Conservation (phyloP, 2,797 vertebrate species). For the Betta splendens region DNA sequence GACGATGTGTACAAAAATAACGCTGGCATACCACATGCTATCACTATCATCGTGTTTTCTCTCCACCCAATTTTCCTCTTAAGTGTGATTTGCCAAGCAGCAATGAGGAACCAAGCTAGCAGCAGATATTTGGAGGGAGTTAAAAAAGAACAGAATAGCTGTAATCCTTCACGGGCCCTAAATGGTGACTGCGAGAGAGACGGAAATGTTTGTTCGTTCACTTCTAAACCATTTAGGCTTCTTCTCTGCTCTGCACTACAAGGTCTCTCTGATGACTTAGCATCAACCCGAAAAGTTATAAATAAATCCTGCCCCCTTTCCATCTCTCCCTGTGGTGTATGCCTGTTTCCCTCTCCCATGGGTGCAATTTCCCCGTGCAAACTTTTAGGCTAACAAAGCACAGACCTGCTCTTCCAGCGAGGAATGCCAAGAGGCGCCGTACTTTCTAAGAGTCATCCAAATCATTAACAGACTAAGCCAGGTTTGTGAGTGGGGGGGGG, state of each 20-base stretch:
- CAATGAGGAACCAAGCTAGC: slow-evolving; percentile 37
- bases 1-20: slow-evolving; percentile 71
- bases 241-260: slow-evolving; percentile 53
- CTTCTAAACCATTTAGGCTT: slow-evolving; percentile 54
- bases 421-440: slow-evolving; percentile 62
- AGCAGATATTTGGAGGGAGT: slow-evolving; percentile 56
- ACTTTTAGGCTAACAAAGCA: slow-evolving; percentile 79
- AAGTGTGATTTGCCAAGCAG: slow-evolving; percentile 61
- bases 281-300: slow-evolving; percentile 67
- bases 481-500: slow-evolving; percentile 44
- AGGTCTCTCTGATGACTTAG: slow-evolving; percentile 67
- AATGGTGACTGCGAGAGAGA: slow-evolving; percentile 42
- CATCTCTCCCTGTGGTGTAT: slow-evolving; percentile 45
- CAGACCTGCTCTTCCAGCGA: slow-evolving; percentile 45
- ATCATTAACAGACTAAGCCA: slow-evolving; percentile 63
- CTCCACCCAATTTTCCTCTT: slow-evolving; percentile 50
- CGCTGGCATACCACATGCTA: slow-evolving; percentile 51
- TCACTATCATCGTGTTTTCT: slow-evolving; percentile 54
- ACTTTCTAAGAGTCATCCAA: slow-evolving; percentile 61
- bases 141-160: slow-evolving; percentile 44
- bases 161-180: slow-evolving; percentile 42
- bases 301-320: slow-evolving; percentile 66
- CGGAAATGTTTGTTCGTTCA: slow-evolving; percentile 55
- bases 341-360: slow-evolving; percentile 68
- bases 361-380: slow-evolving; percentile 76